Percentiles rank a stretch among this genome's conserved stretches.
Evolutionary conservation across 2,888 invertebrate genomes (phyloP).

Genomic region (Ochropleura leucogaster): DNA sequence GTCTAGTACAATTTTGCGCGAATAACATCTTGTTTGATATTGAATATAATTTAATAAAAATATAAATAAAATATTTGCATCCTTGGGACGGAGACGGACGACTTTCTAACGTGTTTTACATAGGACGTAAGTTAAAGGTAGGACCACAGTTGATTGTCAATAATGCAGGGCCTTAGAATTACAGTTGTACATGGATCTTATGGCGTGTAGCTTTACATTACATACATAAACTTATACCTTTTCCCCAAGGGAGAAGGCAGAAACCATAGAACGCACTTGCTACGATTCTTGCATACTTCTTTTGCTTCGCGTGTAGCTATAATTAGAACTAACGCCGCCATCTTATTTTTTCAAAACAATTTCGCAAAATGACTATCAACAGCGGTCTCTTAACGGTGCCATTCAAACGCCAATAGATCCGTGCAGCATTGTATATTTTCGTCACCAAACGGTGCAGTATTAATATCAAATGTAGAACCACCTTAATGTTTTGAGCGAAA

Average conservation of each 20-base stretch:
- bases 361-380: background rate
- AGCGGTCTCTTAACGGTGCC: background rate
- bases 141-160: conserved; percentile 29
- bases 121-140: conserved; percentile 58
- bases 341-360: background rate
- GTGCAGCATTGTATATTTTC: background rate
- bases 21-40: conserved; percentile 39
- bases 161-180: background rate
- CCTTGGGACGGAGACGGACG: conserved; percentile 78
- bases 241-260: no score
- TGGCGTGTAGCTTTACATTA: background rate
- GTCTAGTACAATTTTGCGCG: conserved; percentile 60
- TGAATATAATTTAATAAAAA: conserved; percentile 49
- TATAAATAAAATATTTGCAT: conserved; percentile 66
- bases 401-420: background rate
- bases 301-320: no score
- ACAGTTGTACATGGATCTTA: background rate
- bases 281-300: no score
- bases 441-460: background rate
- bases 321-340: background rate
- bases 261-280: no score
- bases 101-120: conserved; percentile 49
- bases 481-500: conserved; percentile 59
- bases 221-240: no score
- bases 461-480: conserved; percentile 28